Evolutionary conservation across 2,888 invertebrate genomes (phyloP), one percentile per base, ranked within the genome.

Genomic region (Erebia epiphron): DNA sequence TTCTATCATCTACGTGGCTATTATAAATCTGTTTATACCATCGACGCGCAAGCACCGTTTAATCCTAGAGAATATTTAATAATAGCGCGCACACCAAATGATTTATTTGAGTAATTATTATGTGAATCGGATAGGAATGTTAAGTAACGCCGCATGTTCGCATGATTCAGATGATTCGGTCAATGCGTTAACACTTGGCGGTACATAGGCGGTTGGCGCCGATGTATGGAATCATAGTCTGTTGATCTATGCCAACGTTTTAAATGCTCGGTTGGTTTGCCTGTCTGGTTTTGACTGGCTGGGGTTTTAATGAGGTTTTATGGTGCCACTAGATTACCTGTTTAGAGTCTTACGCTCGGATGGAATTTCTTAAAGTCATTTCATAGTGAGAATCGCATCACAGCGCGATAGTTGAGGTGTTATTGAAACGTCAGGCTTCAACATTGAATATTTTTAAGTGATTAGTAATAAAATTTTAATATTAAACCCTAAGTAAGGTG

Each of bases 111-210:
- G 62, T 69, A 69, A 65, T 67, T 70, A 70, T 67, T 67, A 70
- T 67, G 62, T 70, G 70, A 70, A 88, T 86, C 80, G 81, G 79
- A 85, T 83, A 86, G 90, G 91, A 92, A 92, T 92, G 89, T 92
- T 91, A 91, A 92, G 91, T 91, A 88, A 88, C 76, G 80, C 87
- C 83, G 86, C 79, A 86, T 89, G 89, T 75, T 79, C 77, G 79
- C 77, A 80, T 87, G 88, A 89, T 87, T 89, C 90, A 89, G 79
- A 76, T 79, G 83, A 86, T 85, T 86, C 90, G 90, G 89, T 90
- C 89, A 91, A 81, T 89, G 89, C 88, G 90, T 83, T 82, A 87
- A 87, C 84, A 82, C 83, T 83, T 82, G 88, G 86, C 87, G 35
- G 7, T 5, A 7, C 3, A 21, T 83, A 81, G 88, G 88, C 88